Percentiles rank a stretch among this genome's conserved stretches.
phyloP scores from a whole-genome alignment of 2,113 vertebrate species.

The Notarius quadriscutis region DNA sequence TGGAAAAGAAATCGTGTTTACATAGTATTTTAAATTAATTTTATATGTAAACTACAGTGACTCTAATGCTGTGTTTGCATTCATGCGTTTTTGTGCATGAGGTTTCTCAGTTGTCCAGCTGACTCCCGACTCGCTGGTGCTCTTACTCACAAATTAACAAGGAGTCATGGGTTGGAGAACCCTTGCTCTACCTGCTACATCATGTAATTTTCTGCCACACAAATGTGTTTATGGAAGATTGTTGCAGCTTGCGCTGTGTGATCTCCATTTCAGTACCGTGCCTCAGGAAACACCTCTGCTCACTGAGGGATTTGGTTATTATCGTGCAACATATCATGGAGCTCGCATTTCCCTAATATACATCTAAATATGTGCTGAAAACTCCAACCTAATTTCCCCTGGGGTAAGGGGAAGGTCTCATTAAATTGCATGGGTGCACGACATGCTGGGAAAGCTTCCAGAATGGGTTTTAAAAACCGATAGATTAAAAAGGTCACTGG shows the following conservation, averaged over 20 bases:
- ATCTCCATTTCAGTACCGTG: not conserved
- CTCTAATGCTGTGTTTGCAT: not conserved
- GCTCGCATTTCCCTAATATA: slow-evolving; percentile 37
- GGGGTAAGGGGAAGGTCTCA: slow-evolving; percentile 46
- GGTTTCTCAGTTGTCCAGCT: not conserved
- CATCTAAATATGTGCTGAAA: slow-evolving; percentile 53
- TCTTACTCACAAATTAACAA: slow-evolving; percentile 3
- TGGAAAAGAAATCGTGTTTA: not conserved
- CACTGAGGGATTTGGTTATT: slow-evolving; percentile 19
- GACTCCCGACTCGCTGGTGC: not conserved
- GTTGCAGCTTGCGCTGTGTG: not conserved
- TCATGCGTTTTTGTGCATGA: not conserved
- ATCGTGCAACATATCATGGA: slow-evolving; percentile 39
- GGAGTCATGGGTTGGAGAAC: not conserved
- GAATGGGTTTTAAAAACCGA: slow-evolving; percentile 56
- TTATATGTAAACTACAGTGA: not conserved
- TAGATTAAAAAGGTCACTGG: slow-evolving; percentile 49
- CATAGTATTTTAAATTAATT: not conserved
- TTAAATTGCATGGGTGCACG: slow-evolving; percentile 57
- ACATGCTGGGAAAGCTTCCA: slow-evolving; percentile 56
- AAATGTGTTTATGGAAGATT: slow-evolving; percentile 23
- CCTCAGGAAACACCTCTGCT: slow-evolving; percentile 28
- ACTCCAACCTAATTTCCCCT: slow-evolving; percentile 50
- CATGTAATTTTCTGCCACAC: slow-evolving; percentile 18
- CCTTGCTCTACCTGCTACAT: slow-evolving; percentile 5